Base-by-base conservation (phyloP, 2,113 vertebrate genomes). In the Anguilla japonica region DNA sequence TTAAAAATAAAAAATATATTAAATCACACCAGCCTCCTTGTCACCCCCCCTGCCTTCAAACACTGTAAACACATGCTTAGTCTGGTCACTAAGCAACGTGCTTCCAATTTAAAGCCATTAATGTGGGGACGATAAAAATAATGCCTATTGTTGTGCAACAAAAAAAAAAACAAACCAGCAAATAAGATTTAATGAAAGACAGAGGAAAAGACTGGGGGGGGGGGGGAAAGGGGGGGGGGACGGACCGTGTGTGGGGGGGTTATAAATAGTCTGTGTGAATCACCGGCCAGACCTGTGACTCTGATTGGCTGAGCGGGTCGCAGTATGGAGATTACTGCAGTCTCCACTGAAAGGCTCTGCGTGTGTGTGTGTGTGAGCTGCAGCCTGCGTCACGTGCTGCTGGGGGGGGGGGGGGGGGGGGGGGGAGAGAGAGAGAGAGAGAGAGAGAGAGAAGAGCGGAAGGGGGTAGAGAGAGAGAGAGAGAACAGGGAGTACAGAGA, bases 261-360 rank as follows among this genome's bases (percentile, higher is more conserved):
- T n/a, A 71, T 71, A 71, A 71, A 71, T 71, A 75, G 71, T n/a
- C 71, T 2, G 71, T 34, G 29, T 29, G 71, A 75, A 75, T 75
- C 71, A 75, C n/a, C 34, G 26, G n/a, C 0, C 71, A 75, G 71
- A 75, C 71, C 71, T 14, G 71, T 9, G 8, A 22, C 71, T 75
- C 5, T 29, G 26, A 67, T 75, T 75, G 1, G 26, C 71, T n/a
- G 71, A 29, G 71, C 71, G 5, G 71, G 71, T 75, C 71, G 71
- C 71, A 75, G 71, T 75, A 75, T 75, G 71, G 71, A 75, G 71
- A 75, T 75, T 71, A 71, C 63, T 71, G 63, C 63, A 71, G 63
- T 71, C 63, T 71, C 63, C 26, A n/a, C 26, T 75, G n/a, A 34
- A 34, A 13, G 71, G 9, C 71, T 75, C n/a, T 34, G 71, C 26